These are phyloP conservation scores for Tipula lateralis DNA, from an alignment of 2,888 invertebrate genomes.

Conservation along the genomic window DNA sequence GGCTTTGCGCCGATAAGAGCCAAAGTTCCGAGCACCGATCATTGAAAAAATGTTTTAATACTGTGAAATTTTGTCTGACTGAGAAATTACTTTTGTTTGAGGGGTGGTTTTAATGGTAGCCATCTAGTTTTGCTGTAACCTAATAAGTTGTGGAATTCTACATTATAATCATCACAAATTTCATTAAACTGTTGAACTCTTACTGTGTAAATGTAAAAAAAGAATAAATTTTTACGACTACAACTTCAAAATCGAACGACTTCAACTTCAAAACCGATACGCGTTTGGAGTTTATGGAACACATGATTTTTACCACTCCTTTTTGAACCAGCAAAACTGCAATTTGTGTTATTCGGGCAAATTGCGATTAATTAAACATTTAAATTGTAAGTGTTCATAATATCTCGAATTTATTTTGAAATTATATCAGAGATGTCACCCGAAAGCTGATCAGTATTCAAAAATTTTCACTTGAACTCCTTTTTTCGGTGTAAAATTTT, in stretches of 20 bases:
- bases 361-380: background rate
- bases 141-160: background rate
- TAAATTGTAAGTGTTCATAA: background rate
- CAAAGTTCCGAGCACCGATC: background rate
- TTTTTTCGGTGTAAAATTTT: constrained; percentile 31
- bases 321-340: too few relatives aligned
- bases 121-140: constrained; percentile 14
- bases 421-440: constrained; percentile 35
- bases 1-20: too few relatives aligned
- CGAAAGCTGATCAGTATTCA: constrained; percentile 32
- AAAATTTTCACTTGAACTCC: constrained; percentile 34
- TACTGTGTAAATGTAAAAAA: background rate
- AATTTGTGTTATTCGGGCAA: too few relatives aligned
- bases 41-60: constrained; percentile 3
- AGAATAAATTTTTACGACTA: background rate
- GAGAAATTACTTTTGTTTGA: background rate
- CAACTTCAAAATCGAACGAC: background rate
- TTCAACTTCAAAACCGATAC: background rate
- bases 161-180: background rate
- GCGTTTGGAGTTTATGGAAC: background rate
- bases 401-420: constrained; percentile 29
- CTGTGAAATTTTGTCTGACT: background rate
- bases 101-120: background rate
- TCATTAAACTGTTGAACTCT: background rate
- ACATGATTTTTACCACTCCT: background rate